Evolutionary conservation across 1,140 invertebrate species (phyloP).

Genomic region (Ceratosolen fusciceps): DNA sequence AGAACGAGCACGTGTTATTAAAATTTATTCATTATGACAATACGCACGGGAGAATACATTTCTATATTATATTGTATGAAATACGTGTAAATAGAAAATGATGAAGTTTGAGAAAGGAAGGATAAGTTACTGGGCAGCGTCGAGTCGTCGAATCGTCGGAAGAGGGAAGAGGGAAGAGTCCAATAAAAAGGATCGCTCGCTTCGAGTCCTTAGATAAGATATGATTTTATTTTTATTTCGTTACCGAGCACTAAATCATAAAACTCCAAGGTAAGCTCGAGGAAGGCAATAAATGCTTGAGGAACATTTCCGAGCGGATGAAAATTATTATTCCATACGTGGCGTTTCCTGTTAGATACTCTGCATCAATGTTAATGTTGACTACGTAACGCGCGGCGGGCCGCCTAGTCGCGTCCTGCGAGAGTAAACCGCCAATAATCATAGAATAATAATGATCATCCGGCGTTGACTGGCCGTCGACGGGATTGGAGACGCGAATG

Average conservation of each 20-base stretch:
- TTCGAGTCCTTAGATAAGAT: background rate
- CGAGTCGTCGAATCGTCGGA: background rate
- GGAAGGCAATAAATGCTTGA: background rate
- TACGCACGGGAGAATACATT: too few species aligned
- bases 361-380: background rate
- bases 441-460: background rate
- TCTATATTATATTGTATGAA: slow-evolving; percentile 21
- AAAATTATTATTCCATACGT: slow-evolving; percentile 10
- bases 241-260: background rate
- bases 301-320: background rate
- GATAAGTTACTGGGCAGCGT: background rate
- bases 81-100: slow-evolving; percentile 6
- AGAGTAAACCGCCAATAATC: background rate
- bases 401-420: background rate
- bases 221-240: background rate
- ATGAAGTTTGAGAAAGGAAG: background rate
- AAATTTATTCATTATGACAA: slow-evolving; percentile 1
- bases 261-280: background rate
- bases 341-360: background rate
- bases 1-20: background rate
- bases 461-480: background rate
- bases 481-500: too few species aligned
- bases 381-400: background rate
- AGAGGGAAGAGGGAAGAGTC: background rate
- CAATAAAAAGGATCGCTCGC: background rate